Percentiles rank a stretch among this genome's conserved stretches.
Conservation (phyloP, 1,140 invertebrate genomes). For the Rhagoletis zephyria region DNA sequence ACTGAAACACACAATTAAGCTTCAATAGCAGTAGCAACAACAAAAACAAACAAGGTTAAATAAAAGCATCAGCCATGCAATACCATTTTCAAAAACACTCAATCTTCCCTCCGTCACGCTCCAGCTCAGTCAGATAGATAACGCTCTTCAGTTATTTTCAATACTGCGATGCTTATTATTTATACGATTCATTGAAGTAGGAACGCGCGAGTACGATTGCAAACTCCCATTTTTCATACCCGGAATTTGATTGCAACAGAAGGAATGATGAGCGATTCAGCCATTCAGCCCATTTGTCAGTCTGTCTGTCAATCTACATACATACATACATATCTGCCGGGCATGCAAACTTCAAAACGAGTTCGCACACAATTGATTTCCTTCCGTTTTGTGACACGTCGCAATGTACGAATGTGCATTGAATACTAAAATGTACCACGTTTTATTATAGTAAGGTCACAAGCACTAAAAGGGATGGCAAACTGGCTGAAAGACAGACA, state of each 20-base stretch:
- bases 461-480: too few species aligned
- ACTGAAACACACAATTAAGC: constrained; percentile 36
- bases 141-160: constrained; percentile 26
- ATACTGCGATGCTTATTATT: constrained; percentile 44
- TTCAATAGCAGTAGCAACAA: constrained; percentile 11
- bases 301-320: not conserved
- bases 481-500: not conserved
- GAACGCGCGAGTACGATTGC: not conserved
- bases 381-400: constrained; percentile 48
- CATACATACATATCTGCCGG: not conserved
- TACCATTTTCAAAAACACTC: not conserved
- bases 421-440: constrained; percentile 10
- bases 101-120: not conserved
- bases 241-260: constrained; percentile 20
- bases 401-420: not conserved
- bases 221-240: constrained; percentile 22
- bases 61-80: constrained; percentile 9
- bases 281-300: constrained; percentile 21
- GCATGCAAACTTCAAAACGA: constrained; percentile 42
- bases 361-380: constrained; percentile 51
- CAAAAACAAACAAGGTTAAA: not conserved
- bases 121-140: not conserved
- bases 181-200: constrained; percentile 1
- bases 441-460: not conserved
- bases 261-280: not conserved